A percentile compares a stretch with the other conserved stretches of the same genome.
These are phyloP conservation scores for Latrodectus hesperus DNA, from an alignment of 2,888 invertebrate genomes.

Conservation along the genomic window DNA sequence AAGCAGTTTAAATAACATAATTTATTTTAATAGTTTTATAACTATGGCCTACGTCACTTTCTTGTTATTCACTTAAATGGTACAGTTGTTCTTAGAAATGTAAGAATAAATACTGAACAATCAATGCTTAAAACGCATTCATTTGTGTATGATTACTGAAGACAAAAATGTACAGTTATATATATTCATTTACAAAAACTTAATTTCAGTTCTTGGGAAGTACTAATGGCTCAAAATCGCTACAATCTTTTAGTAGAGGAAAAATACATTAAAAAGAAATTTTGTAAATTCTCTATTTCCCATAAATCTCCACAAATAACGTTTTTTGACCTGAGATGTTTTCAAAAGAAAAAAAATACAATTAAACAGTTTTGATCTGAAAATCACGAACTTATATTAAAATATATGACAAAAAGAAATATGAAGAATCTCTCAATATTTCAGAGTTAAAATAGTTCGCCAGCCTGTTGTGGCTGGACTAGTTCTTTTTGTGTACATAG, in stretches of 20 bases:
- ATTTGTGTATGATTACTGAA: not conserved
- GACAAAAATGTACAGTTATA: not conserved
- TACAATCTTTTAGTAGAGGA: not conserved
- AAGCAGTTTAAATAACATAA: too few species aligned
- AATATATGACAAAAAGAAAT: slow-evolving; percentile 36
- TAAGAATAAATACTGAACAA: not conserved
- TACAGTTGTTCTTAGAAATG: too few species aligned
- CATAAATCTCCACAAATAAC: not conserved
- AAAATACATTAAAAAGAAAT: not conserved
- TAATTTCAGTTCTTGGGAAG: too few species aligned
- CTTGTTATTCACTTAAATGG: too few species aligned
- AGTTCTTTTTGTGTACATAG: not conserved
- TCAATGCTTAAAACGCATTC: slow-evolving; percentile 41
- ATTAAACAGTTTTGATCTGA: slow-evolving; percentile 52
- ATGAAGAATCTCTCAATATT: slow-evolving; percentile 26
- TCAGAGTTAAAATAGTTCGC: slow-evolving; percentile 48
- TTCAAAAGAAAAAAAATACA: slow-evolving; percentile 12
- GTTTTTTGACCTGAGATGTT: slow-evolving; percentile 48
- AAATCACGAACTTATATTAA: slow-evolving; percentile 17
- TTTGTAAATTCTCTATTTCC: too few species aligned
- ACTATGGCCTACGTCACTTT: too few species aligned
- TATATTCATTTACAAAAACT: too few species aligned
- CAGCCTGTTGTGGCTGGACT: slow-evolving; percentile 31
- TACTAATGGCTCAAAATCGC: not conserved
- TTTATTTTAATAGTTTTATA: too few species aligned